Evolutionary conservation across 2,113 vertebrate species (phyloP).

Genomic region (Poeciliopsis turrubarensis): DNA sequence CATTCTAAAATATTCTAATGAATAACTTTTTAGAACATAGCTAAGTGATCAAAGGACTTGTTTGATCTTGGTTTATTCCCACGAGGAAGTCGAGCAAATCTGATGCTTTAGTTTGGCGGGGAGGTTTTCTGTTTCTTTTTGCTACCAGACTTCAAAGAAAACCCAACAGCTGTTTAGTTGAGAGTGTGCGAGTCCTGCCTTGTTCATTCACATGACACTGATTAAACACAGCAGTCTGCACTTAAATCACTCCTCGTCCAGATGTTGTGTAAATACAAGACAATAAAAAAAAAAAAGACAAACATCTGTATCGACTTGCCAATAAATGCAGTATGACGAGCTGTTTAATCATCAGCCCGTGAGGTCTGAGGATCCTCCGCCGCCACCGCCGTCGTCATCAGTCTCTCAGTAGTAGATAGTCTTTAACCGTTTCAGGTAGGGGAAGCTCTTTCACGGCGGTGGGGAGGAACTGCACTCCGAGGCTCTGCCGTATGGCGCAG

Average conservation of each 20-base stretch:
- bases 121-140: neutral
- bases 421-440: constrained; percentile 89
- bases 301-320: constrained; percentile 17
- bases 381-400: constrained; percentile 53
- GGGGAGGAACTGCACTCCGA: constrained; percentile 88
- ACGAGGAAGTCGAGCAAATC: constrained; percentile 9
- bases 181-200: neutral
- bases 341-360: constrained; percentile 33
- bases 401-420: constrained; percentile 89
- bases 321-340: constrained; percentile 33
- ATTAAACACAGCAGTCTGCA: neutral
- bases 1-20: neutral
- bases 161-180: neutral
- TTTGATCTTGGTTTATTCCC: neutral
- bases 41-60: neutral
- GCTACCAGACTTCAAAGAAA: neutral
- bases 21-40: neutral
- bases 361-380: constrained; percentile 13
- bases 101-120: neutral
- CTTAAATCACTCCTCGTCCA: constrained; percentile 3
- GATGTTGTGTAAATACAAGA: constrained; percentile 1
- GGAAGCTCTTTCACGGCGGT: constrained; percentile 91
- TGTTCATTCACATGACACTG: neutral
- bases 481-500: constrained; percentile 86
- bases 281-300: constrained; percentile 3